Evolutionary conservation across 1,140 invertebrate species (phyloP).

Genomic region (Nasonia giraulti): DNA sequence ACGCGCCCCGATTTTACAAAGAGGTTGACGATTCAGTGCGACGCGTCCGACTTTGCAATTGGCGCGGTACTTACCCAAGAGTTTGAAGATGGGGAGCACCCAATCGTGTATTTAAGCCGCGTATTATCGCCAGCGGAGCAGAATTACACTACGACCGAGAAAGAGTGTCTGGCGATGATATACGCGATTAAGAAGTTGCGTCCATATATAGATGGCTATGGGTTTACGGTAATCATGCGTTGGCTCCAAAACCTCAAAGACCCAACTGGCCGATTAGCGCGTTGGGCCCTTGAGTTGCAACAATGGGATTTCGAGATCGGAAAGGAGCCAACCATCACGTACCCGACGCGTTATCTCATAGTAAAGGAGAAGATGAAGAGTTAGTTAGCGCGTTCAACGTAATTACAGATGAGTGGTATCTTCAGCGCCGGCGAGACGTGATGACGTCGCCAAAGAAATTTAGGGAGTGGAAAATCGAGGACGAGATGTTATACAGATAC

Average conservation of each 20-base stretch:
- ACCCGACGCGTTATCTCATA: too few species aligned
- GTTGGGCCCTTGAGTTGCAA: too few species aligned
- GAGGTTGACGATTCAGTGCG: slow-evolving; percentile 24
- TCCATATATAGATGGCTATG: slow-evolving; percentile 64
- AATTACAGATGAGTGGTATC: neutral
- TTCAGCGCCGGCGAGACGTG: slow-evolving; percentile 8
- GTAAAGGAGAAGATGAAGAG: too few species aligned
- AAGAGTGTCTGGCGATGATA: slow-evolving; percentile 71
- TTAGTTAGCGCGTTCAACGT: too few species aligned
- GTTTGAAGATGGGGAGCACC: neutral
- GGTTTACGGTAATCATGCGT: too few species aligned
- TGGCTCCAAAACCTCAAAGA: too few species aligned
- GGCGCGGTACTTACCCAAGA: slow-evolving; percentile 52
- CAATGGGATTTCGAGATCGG: too few species aligned
- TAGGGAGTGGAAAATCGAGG: neutral
- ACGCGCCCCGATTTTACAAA: slow-evolving; percentile 45
- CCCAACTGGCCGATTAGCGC: too few species aligned
- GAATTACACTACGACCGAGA: slow-evolving; percentile 62
- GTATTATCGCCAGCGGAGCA: neutral
- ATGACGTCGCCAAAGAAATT: neutral
- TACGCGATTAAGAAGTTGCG: slow-evolving; percentile 8
- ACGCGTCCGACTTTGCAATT: slow-evolving; percentile 2
- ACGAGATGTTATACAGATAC: neutral
- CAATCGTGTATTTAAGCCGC: slow-evolving; percentile 34
- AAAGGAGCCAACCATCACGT: too few species aligned